Conservation (phyloP, 35 echinoderm and acorn worm species). For the Ophioderma brevispina region DNA sequence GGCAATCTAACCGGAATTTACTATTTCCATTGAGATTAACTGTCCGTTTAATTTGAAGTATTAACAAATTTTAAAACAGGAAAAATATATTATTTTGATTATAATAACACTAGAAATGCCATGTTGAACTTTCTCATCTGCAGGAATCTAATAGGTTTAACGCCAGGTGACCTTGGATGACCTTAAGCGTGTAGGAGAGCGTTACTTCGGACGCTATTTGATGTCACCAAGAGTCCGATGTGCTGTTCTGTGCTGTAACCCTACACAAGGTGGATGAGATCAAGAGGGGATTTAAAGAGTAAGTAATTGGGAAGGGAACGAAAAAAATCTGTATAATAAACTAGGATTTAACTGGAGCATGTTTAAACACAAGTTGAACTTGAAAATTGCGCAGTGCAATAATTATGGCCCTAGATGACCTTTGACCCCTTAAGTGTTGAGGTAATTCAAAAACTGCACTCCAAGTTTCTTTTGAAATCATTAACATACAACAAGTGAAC, state of each 20-base stretch:
- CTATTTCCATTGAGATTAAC: too few relatives aligned
- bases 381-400: too few relatives aligned
- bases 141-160: constrained; percentile 66
- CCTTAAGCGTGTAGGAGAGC: constrained; percentile 76
- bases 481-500: too few relatives aligned
- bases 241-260: constrained; percentile 88
- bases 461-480: too few relatives aligned
- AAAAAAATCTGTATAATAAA: neutral
- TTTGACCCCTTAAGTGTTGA: neutral
- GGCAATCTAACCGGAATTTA: too few relatives aligned
- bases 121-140: neutral
- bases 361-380: too few relatives aligned
- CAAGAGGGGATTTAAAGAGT: constrained; percentile 81
- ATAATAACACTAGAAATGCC: too few relatives aligned
- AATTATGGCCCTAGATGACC: neutral
- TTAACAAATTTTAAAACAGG: too few relatives aligned
- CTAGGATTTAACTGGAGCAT: too few relatives aligned
- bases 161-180: constrained; percentile 79
- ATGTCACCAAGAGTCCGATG: constrained; percentile 66
- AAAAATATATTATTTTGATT: too few relatives aligned
- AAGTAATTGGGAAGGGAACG: constrained; percentile 13
- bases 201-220: constrained; percentile 77
- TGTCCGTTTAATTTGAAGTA: too few relatives aligned
- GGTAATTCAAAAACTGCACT: too few relatives aligned
- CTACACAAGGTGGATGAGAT: constrained; percentile 91